These are phyloP conservation scores for Dinomys branickii DNA, from an alignment of 2,113 vertebrate genomes.

Conservation along the genomic window DNA sequence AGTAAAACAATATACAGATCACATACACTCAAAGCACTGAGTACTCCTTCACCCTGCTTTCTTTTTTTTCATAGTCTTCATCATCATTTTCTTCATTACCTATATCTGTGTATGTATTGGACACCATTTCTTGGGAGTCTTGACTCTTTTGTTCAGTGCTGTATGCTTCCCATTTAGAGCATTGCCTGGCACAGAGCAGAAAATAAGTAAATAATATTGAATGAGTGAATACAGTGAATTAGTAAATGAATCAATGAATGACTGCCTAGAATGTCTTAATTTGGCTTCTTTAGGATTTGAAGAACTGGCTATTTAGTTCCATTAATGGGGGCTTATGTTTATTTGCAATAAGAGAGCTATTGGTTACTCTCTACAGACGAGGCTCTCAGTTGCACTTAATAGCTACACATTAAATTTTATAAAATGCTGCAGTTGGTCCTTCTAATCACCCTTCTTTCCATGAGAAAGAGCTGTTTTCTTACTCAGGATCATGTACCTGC, in stretches of 20 bases:
- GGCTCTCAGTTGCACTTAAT: not conserved
- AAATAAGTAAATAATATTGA: not conserved
- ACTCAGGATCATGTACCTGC: not conserved
- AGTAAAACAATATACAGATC: not conserved
- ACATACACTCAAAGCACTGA: accelerated
- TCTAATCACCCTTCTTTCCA: not conserved
- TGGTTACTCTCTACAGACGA: not conserved
- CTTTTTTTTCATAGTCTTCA: not conserved
- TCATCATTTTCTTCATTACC: not conserved
- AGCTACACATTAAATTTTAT: not conserved
- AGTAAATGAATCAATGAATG: not conserved
- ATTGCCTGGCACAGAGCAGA: not conserved
- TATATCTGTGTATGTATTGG: not conserved
- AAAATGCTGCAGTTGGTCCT: not conserved
- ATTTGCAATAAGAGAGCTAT: not conserved
- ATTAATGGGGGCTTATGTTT: not conserved
- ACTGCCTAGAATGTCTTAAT: not conserved
- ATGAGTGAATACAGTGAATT: not conserved
- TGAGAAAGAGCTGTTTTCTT: not conserved
- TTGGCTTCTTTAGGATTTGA: not conserved
- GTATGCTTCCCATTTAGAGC: not conserved
- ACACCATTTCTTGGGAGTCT: not conserved
- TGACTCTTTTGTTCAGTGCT: not conserved
- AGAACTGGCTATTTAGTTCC: not conserved
- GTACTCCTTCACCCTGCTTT: not conserved